Conservation (phyloP, 1,140 invertebrate genomes). For the Pseudomyrmex flavicornis region DNA sequence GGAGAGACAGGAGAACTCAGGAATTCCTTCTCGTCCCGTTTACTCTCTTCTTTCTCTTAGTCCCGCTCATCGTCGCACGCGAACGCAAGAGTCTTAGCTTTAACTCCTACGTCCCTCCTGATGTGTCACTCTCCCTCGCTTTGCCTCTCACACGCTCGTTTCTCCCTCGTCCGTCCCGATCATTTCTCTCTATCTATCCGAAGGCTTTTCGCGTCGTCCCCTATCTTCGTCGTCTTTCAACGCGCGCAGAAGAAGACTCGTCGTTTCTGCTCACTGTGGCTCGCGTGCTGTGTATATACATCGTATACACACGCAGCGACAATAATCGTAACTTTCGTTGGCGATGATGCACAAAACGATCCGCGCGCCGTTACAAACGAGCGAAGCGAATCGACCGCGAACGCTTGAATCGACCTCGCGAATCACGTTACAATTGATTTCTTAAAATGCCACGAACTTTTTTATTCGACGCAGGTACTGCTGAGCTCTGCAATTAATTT, state of each 20-base stretch:
- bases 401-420: conserved; percentile 7
- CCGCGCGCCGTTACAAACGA: conserved; percentile 32
- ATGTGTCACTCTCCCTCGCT: conserved; percentile 37
- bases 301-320: conserved; percentile 40
- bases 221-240: conserved; percentile 43
- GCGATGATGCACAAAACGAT: conserved; percentile 62
- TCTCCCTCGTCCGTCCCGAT: neutral
- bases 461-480: too few species aligned
- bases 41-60: conserved; percentile 59
- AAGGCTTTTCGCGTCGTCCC: conserved; percentile 6
- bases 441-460: neutral
- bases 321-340: conserved; percentile 73
- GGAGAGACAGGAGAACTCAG: conserved; percentile 41
- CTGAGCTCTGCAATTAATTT: conserved; percentile 1
- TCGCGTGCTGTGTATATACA: conserved; percentile 1
- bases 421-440: conserved; percentile 37
- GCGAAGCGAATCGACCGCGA: conserved; percentile 12
- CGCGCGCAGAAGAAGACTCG: conserved; percentile 36
- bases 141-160: conserved; percentile 35
- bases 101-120: conserved; percentile 61
- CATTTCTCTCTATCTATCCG: neutral
- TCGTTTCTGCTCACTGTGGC: conserved; percentile 43
- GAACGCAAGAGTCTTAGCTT: conserved; percentile 34
- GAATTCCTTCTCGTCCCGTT: conserved; percentile 65
- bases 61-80: conserved; percentile 32